Base-by-base conservation (phyloP, 2,797 vertebrate genomes). In the Pipistrellus nathusii region DNA sequence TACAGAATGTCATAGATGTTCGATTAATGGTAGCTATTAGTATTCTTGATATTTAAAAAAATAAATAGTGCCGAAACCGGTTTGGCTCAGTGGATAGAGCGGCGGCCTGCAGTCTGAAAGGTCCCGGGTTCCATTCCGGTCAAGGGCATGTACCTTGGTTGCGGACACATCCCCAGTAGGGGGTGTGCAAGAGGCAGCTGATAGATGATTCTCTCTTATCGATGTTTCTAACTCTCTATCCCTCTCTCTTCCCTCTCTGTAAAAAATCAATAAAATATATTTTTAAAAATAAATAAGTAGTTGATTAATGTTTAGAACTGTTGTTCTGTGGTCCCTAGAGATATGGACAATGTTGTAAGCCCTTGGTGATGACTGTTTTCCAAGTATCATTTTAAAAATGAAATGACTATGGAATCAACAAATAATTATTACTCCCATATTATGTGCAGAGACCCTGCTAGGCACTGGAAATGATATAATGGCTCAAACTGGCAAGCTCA, bases 361-460 rank as follows among this genome's bases (percentile, higher is more conserved):
- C 53, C 21, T 64, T 85, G 44, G 6, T 92, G n/a, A 72, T 90
- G 64, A 94, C n/a, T 72, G 4, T 90, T 90, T 94, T 86, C 46
- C 59, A 82, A 57, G n/a, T 86, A 51, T 94, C 76, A 57, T 94
- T 94, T 92, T 77, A 44, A 57, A 92, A 90, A 62, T 71, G 21
- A 92, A 83, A 92, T 90, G 48, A 90, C 71, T 81, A 1, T 68
- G 71, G 48, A 80, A 88, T 46, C 13, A 80, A 41, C 77, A 87
- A 55, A 62, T 69, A 57, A 94, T 87, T 94, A 75, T 80, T 85
- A 48, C 25, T 88, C 72, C 35, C 51, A 8, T 64, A 35, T 64
- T 73, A 51, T 27, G 9, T 75, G 21, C 55, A 81, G 44, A 59
- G 46, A n/a, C 75, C 83, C 73, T 91, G 30, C 20, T 38, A 32